Evolutionary conservation across 2,888 invertebrate genomes (phyloP), one percentile per base, ranked within the genome.

Genomic region (Sphaerophoria taeniata): DNA sequence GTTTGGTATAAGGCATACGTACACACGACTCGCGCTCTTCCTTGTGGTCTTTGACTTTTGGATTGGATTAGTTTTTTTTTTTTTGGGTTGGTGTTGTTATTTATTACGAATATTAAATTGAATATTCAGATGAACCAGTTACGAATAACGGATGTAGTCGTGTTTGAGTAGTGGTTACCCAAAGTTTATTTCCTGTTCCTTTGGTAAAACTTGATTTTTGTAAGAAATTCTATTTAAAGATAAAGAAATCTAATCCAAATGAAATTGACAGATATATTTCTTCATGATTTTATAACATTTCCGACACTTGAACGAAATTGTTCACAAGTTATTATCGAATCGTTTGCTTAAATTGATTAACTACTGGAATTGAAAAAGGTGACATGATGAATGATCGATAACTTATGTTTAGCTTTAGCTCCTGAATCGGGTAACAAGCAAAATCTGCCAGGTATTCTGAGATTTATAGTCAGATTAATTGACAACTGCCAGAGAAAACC

Each of bases 311-410:
- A 75, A 45, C 73, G 75, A 80, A 80, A 84, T 80, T 61, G 84
- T 33, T 75, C 65, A 56, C 65, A 63, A 75, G 80, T 67, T 65
- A 51, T 72, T 34, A 55, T 55, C 76, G 76, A 76, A 72, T 81
- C 73, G 72, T 7, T 36, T 61, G 55, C 16, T 67, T 76, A 72
- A 85, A 81, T 69, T 76, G 76, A 79, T 81, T 73, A 80, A 85
- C 84, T 85, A 81, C 84, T 85, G 84, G 80, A 80, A 80, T 81
- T 80, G 80, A 81, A 75, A 47, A 56, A 63, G 76, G 71, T 80
- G 84, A 76, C 84, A 80, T 80, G 84, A 85, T 85, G 80, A 56
- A 86, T 82, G 81, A 74, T 69, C 24, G 24, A 24, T 24, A 24
- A 24, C 24, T 1, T 24, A 24, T 24, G 24, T 24, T 24, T 24